Evolutionary conservation across 2,888 invertebrate species (phyloP), one percentile per base, ranked within the genome.

Genomic region (Plebejus melissa): DNA sequence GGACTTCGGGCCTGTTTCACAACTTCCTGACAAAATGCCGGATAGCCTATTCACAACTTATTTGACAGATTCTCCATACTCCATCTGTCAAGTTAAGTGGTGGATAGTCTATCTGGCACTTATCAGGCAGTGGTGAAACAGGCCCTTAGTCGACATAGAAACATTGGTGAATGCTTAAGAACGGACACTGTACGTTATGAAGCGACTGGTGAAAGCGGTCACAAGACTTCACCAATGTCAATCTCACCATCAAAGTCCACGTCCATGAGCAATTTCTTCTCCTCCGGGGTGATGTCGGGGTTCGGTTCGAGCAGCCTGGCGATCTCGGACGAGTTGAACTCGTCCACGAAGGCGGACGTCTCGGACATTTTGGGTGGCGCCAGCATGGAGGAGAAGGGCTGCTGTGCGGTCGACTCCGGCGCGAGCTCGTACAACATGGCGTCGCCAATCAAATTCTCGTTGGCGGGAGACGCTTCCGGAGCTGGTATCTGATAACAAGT

Each of bases 241-340:
- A 60, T 76, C 71, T 78, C 46, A 85, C 85, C 83, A 36, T 79
- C 78, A 76, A 82, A 81, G 76, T 84, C 81, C 0, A 79, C 75
- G 3, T 80, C 80, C 9, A 72, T 76, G 60, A 85, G 83, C 28
- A 77, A 80, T 36, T 79, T 79, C 32, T 79, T 80, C 11, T 85
- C 84, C 0, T 84, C 84, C 0, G 82, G 77, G 0, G 82, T 78
- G 50, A 86, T 81, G 3, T 82, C 80, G 0, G 80, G 77, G 58
- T 83, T 81, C 28, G 79, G 78, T 13, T 81, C 81, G 0, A 88
- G 77, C 0, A 86, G 80, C 0, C 85, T 79, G 0, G 88, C 87
- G 13, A 91, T 78, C 74, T 92, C 92, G 0, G 84, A 81, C 0
- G 91, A 91, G 77, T 84, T 83, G 0, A 91, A 76, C 32, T 32